Evolutionary conservation across 2,888 invertebrate species (phyloP).

Genomic region (Rhyacophila evoluta): DNA sequence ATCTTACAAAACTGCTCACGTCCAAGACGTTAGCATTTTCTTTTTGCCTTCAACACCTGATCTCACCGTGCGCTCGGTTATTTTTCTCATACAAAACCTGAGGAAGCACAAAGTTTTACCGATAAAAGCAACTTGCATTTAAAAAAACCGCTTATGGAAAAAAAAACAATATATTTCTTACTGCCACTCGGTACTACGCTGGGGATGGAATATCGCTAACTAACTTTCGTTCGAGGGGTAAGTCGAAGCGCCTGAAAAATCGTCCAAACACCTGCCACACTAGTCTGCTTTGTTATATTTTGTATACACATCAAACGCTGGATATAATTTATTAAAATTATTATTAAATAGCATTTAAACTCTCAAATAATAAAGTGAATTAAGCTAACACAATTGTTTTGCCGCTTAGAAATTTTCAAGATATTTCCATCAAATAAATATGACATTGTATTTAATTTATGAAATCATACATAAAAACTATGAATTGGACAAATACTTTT

Average conservation of each 20-base stretch:
- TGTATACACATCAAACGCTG: too few species aligned
- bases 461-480: too few species aligned
- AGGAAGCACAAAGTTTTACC: neutral
- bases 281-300: neutral
- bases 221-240: neutral
- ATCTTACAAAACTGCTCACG: neutral
- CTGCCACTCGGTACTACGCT: neutral
- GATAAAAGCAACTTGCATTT: constrained; percentile 16
- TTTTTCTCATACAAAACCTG: neutral
- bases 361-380: too few species aligned
- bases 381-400: too few species aligned
- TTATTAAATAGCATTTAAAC: too few species aligned
- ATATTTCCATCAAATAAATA: too few species aligned
- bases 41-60: neutral
- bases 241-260: neutral
- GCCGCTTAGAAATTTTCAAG: too few species aligned
- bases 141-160: neutral
- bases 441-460: too few species aligned
- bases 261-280: neutral
- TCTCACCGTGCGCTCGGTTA: neutral
- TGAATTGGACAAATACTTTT: too few species aligned
- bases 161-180: neutral
- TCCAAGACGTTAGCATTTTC: neutral
- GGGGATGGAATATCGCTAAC: neutral
- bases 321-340: too few species aligned